These are phyloP conservation scores for Gymnoscopelus microlampas DNA, from an alignment of 2,797 vertebrate species.

Conservation along the genomic window DNA sequence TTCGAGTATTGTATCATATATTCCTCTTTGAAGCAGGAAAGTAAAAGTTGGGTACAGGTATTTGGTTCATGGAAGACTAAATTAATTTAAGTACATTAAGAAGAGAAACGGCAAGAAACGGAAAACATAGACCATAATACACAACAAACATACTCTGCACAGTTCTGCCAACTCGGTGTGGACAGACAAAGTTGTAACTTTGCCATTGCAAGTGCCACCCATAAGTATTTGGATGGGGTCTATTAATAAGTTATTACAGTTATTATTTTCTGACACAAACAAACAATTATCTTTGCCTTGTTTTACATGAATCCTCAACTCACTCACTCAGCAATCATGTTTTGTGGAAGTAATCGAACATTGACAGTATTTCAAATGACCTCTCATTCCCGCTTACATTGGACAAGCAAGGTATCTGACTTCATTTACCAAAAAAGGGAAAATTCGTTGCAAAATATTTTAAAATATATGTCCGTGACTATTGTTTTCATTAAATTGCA, in stretches of 20 bases:
- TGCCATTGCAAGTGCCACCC: slow-evolving; percentile 48
- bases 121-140: slow-evolving; percentile 66
- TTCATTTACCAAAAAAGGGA: slow-evolving; percentile 68
- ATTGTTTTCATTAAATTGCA: slow-evolving; percentile 73
- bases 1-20: slow-evolving; percentile 76
- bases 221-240: slow-evolving; percentile 43
- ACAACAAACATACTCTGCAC: slow-evolving; percentile 61
- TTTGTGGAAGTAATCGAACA: slow-evolving; percentile 62
- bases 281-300: slow-evolving; percentile 66
- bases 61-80: slow-evolving; percentile 87
- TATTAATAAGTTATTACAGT: slow-evolving; percentile 50
- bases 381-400: slow-evolving; percentile 56
- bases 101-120: slow-evolving; percentile 69
- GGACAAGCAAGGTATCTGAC: slow-evolving; percentile 61
- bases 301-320: slow-evolving; percentile 56
- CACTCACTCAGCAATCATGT: slow-evolving; percentile 51
- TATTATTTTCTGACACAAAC: slow-evolving; percentile 67
- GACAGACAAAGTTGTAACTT: slow-evolving; percentile 49
- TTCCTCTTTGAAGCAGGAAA: slow-evolving; percentile 79
- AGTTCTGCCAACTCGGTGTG: slow-evolving; percentile 48
- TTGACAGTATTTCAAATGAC: slow-evolving; percentile 52
- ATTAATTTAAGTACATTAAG: slow-evolving; percentile 75
- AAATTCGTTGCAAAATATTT: slow-evolving; percentile 75
- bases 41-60: slow-evolving; percentile 79
- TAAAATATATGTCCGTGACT: slow-evolving; percentile 78